Evolutionary conservation across 2,797 vertebrate species (phyloP), one percentile per base, ranked within the genome.

Genomic region (Odontamblyopus lacepedii): DNA sequence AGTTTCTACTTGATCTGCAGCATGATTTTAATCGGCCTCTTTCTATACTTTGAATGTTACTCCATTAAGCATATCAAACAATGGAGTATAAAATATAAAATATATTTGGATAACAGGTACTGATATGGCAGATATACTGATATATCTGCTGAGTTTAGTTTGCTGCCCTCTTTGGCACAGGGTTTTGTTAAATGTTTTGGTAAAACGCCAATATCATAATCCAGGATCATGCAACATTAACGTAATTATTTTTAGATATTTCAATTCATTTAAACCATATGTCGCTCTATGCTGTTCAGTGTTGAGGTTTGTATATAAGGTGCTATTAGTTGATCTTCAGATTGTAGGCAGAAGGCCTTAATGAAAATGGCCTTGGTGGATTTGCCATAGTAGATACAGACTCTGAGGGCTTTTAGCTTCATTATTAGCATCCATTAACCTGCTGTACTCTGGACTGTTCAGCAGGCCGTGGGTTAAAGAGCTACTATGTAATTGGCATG

Each of bases 341-440:
- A 53, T 67, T 53, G 65, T n/a, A 67, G 15, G 48, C 64, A 53
- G 64, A 32, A 53, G 29, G 44, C 64, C 64, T 67, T 67, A 67
- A 67, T 67, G 65, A 67, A 53, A 53, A 67, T 67, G 65, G 65
- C 59, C 26, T 62, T 71, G 69, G 62, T 32, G 50, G 63, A 63
- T 53, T 51, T 30, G 6, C 41, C 41, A 53, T 53, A 60, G 38
- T 62, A 35, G 59, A 71, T 53, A 35, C 69, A 63, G 69, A 63
- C 44, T 55, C 53, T 60, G 57, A 60, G 57, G 69, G 65, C 65
- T 67, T 67, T 67, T 67, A 67, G 65, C 65, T 67, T 67, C 65
- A 55, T 67, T 32, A 67, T 67, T 53, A 67, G 50, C 65, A 67
- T 67, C 65, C 65, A 67, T 67, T 67, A 67, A 67, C 65, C 65